Evolutionary conservation across 2,888 invertebrate species (phyloP), one percentile per base, ranked within the genome.

Genomic region (Ametastegia equiseti): DNA sequence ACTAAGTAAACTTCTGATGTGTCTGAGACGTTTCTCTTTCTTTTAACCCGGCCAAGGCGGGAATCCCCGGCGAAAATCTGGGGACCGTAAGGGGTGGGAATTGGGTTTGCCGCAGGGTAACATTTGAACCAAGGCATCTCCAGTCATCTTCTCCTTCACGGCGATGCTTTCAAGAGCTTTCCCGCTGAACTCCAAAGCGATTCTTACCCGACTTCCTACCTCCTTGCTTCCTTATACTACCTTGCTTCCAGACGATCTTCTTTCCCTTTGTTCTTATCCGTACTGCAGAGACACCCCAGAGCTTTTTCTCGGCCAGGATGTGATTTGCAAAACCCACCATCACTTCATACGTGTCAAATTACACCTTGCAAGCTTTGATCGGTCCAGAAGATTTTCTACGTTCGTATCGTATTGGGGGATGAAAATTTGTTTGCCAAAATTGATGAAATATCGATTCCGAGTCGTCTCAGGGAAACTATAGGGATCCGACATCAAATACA

Each of bases 41-140:
- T 39, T 75, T 33, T 75, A n/a, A n/a, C 54, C 54, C 23, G 27
- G 50, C 23, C 30, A 19, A 54, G 54, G n/a, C n/a, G n/a, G 75
- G 27, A 75, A 36, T 15, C 75, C 50, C 54, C 23, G 54, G 30
- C 54, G 36, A 54, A 36, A 71, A 19, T 75, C 54, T 1, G 54
- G 50, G 54, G n/a, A n/a, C n/a, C n/a, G n/a, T 19, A n/a, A 11
- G 45, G 50, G 36, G 19, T 30, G 30, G 36, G 36, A 75, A 54
- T 75, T 23, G 54, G 73, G 73, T 75, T 45, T 54, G 54, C 73
- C 73, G 33, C 73, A 50, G 54, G 54, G 73, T 75, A 75, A 75
- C 73, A 45, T 75, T 75, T 75, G 50, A 75, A 50, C 73, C 73
- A 33, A 50, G 54, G 33, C 50, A 75, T 75, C 54, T 54, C 73